Base-by-base conservation (phyloP, 2,888 invertebrate genomes). In the Epinotia ramella region DNA sequence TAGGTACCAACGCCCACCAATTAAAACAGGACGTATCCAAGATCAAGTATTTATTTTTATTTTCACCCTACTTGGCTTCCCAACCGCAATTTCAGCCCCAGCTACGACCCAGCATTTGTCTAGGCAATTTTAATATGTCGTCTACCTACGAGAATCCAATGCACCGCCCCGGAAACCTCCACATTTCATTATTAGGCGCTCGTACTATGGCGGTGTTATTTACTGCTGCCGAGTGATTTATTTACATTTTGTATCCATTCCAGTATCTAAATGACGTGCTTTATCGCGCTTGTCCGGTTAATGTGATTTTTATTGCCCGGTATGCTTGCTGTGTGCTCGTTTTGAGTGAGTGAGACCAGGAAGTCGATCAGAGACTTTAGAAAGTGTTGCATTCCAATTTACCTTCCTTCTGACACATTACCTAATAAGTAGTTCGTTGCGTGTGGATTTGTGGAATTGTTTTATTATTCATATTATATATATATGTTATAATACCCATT, bases 221-320 rank as follows among this genome's bases (percentile, higher is more conserved):
- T 89, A 89, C 87, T 80, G 84, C 83, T 78, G 76, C 77, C 78
- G 77, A 79, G 83, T 87, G 88, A 89, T 90, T 89, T 90, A 90
- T 89, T 88, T 85, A 85, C 86, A 87, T 88, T 74, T 88, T 87
- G 85, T 87, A 87, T 87, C 89, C 89, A 89, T 90, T 89, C 84
- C 84, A 85, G 84, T 90, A 90, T 90, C 89, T 89, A 89, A 90
- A 89, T 89, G 86, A 88, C 89, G 84, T 86, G 88, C 84, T 87
- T 86, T 88, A 89, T 88, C 86, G 89, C 84, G 87, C 88, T 88
- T 87, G 89, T 87, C 86, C 84, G 81, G 84, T 84, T 87, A 89
- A 88, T 90, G 89, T 80, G 85, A 86, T 89, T 89, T 89, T 90
- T 88, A 87, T 86, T 87, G 86, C 85, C 81, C 65, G 77, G 79